Conservation (phyloP, 2,888 invertebrate genomes). For the Lamellibrachia satsuma region DNA sequence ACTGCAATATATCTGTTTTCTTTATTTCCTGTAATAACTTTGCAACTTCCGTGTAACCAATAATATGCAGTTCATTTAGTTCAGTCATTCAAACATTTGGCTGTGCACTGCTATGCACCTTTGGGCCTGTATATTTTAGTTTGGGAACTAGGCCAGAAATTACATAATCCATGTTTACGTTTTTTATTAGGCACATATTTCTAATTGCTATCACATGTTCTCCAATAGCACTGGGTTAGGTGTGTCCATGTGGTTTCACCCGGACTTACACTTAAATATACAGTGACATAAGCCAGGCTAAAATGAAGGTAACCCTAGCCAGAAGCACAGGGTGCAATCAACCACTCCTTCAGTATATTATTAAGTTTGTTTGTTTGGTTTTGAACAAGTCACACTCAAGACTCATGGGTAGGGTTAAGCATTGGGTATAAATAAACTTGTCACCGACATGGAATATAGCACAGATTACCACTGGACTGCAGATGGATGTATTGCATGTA, state of each 20-base stretch:
- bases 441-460: not conserved
- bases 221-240: not conserved
- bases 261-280: not conserved
- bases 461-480: conserved; percentile 20
- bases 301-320: not conserved
- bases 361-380: conserved; percentile 14
- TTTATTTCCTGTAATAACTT: too few relatives aligned
- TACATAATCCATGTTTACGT: not conserved
- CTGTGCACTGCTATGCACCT: not conserved
- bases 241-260: not conserved
- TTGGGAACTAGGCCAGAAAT: not conserved
- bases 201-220: conserved; percentile 22
- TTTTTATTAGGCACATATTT: conserved; percentile 7
- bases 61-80: not conserved
- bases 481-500: conserved; percentile 14
- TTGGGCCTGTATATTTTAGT: not conserved
- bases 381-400: conserved; percentile 7
- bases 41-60: too few relatives aligned
- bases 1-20: too few relatives aligned
- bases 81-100: not conserved
- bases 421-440: conserved; percentile 10
- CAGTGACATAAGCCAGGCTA: conserved; percentile 24
- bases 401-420: not conserved
- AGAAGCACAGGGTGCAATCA: conserved; percentile 18
- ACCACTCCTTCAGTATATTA: not conserved